These are phyloP conservation scores for Melanotaenia parkinsoni DNA, from an alignment of 2,797 vertebrate species.

Conservation along the genomic window DNA sequence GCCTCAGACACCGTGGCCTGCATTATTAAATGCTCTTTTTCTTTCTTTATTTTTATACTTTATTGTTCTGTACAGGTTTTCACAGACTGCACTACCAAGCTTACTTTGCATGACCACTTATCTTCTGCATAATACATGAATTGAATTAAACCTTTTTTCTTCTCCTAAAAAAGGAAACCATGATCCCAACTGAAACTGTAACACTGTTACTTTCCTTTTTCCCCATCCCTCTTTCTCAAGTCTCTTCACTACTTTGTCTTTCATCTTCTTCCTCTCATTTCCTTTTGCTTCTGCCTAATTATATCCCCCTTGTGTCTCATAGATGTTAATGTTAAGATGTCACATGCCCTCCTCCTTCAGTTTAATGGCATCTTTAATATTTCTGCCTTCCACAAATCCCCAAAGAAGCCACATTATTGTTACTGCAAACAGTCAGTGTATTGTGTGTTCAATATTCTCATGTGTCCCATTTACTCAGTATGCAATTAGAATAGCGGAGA, in stretches of 20 bases:
- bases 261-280: background rate
- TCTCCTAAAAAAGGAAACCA: background rate
- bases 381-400: constrained; percentile 1
- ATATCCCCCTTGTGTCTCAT: background rate
- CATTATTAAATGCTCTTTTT: constrained; percentile 29
- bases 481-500: constrained; percentile 1
- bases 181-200: background rate
- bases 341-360: background rate
- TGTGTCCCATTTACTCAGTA: constrained; percentile 4
- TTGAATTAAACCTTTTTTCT: background rate
- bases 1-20: constrained; percentile 10
- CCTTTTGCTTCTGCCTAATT: background rate
- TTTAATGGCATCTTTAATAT: constrained; percentile 5
- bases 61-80: constrained; percentile 10
- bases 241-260: constrained; percentile 7
- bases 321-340: background rate
- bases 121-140: constrained; percentile 5
- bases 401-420: constrained; percentile 10
- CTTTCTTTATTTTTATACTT: constrained; percentile 5
- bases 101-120: background rate
- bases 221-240: background rate
- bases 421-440: background rate
- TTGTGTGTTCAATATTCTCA: constrained; percentile 13
- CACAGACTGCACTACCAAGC: background rate
- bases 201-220: background rate